Percentiles rank a stretch among this genome's conserved stretches.
phyloP scores from a whole-genome alignment of 2,113 vertebrate species.

The Onychostruthus taczanowskii region DNA sequence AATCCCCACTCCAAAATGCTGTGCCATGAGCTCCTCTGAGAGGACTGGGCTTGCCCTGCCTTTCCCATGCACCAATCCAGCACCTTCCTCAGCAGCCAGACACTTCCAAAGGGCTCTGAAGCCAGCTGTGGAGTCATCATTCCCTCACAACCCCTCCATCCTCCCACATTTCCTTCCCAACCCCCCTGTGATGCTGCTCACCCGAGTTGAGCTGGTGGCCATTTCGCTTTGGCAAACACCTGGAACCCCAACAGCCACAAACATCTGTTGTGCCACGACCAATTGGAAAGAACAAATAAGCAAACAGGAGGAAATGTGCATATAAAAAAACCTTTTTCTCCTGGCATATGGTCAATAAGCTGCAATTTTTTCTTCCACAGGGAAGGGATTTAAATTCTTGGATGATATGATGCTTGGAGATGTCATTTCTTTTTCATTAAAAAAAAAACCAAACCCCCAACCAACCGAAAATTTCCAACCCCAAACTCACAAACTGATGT shows the following conservation, averaged over 20 bases:
- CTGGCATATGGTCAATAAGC: slow-evolving; percentile 67
- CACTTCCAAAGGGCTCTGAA: neutral
- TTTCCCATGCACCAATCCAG: neutral
- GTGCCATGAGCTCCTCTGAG: neutral
- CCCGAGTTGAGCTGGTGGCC: neutral
- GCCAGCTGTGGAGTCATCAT: neutral
- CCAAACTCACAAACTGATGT: slow-evolving; percentile 58
- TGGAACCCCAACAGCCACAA: neutral
- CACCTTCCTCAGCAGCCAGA: neutral
- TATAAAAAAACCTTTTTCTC: slow-evolving; percentile 72
- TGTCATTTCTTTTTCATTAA: slow-evolving; percentile 69
- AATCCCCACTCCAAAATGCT: neutral
- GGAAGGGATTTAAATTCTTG: slow-evolving; percentile 66
- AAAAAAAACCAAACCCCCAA: slow-evolving; percentile 3
- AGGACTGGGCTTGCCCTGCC: neutral
- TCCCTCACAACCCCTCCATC: neutral
- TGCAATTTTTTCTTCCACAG: slow-evolving; percentile 69
- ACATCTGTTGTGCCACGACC: neutral
- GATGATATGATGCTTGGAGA: slow-evolving; percentile 71
- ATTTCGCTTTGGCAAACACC: neutral
- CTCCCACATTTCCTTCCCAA: neutral
- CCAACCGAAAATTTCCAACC: slow-evolving; percentile 36
- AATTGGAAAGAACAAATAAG: slow-evolving; percentile 50
- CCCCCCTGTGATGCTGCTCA: neutral
- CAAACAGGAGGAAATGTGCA: slow-evolving; percentile 71